Conservation (phyloP, 2,113 vertebrate species). For the Promerops cafer region DNA sequence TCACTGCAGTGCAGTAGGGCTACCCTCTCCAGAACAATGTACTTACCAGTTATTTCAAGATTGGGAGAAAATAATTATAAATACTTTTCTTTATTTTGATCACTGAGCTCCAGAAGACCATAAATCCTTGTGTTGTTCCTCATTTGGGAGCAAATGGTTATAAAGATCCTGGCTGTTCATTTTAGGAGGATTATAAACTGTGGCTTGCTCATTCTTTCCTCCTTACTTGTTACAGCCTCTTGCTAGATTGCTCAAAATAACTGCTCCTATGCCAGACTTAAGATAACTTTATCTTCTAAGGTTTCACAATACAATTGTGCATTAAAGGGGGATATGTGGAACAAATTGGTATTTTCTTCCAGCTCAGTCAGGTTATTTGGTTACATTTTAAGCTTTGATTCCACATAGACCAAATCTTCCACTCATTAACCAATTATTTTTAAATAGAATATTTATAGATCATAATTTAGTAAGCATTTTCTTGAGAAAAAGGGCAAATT, state of each 20-base stretch:
- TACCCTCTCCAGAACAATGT: slow-evolving; percentile 17
- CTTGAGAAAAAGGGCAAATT: slow-evolving; percentile 67
- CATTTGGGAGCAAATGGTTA: neutral
- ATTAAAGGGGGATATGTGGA: neutral
- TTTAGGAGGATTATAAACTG: neutral
- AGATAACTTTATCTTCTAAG: neutral
- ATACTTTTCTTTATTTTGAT: slow-evolving; percentile 11
- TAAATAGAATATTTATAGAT: slow-evolving; percentile 56
- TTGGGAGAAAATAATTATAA: slow-evolving; percentile 2
- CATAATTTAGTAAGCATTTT: slow-evolving; percentile 59
- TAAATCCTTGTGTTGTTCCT: slow-evolving; percentile 27
- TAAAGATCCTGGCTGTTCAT: neutral
- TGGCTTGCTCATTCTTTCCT: neutral
- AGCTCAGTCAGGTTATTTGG: slow-evolving; percentile 42
- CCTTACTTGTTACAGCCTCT: neutral
- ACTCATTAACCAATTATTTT: slow-evolving; percentile 61
- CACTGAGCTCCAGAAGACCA: slow-evolving; percentile 12
- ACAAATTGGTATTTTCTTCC: slow-evolving; percentile 44
- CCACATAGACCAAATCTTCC: neutral
- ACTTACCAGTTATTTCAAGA: neutral
- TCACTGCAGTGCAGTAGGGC: slow-evolving; percentile 1
- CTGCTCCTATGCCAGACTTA: neutral
- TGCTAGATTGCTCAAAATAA: neutral
- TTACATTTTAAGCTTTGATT: slow-evolving; percentile 46
- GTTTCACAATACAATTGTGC: neutral